Base-by-base conservation (phyloP, 2,797 vertebrate genomes). In the Spheniscus humboldti region DNA sequence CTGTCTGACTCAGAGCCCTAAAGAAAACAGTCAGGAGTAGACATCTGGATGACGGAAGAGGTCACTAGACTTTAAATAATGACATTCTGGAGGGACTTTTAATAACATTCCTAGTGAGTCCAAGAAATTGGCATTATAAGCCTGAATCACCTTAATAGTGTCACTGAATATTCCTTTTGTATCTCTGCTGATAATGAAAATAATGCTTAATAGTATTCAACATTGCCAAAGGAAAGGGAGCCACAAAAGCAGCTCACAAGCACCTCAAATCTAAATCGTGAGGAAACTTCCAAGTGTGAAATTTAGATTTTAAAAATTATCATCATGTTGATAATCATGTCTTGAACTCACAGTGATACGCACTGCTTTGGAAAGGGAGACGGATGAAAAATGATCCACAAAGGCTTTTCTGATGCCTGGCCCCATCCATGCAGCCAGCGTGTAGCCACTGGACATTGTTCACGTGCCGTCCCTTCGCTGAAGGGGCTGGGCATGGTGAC, bases 41-140 rank as follows among this genome's bases (percentile, higher is more conserved):
- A 73, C n/a, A 81, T 68, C n/a, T 62, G 30, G 64, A 72, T 13
- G 3, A 80, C 35, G 39, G 62, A 90, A 92, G 69, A 72, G 53
- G 76, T 86, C 79, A 86, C 67, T 66, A 88, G 93, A 71, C 52
- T 88, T 94, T 76, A 92, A 83, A 82, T 76, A 82, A 92, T 72
- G 35, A 71, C 39, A 60, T 74, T 86, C 50, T 59, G 72, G 86
- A 96, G 64, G 53, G 60, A 72, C 80, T 94, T 96, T 75, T 27
- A 95, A 86, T 67, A 85, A 88, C n/a, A 81, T 79, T 79, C 74
- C 71, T 79, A 94, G 67, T 67, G 43, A 88, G 53, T 50, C 74
- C 62, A 84, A 75, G 39, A 90, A 88, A 91, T 73, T 41, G 27
- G 50, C 27, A 59, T 88, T 88, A 63, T 52, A 73, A 74, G 50